Evolutionary conservation across 2,113 vertebrate genomes (phyloP), one percentile per base, ranked within the genome.

Genomic region (Pleuronectes platessa): DNA sequence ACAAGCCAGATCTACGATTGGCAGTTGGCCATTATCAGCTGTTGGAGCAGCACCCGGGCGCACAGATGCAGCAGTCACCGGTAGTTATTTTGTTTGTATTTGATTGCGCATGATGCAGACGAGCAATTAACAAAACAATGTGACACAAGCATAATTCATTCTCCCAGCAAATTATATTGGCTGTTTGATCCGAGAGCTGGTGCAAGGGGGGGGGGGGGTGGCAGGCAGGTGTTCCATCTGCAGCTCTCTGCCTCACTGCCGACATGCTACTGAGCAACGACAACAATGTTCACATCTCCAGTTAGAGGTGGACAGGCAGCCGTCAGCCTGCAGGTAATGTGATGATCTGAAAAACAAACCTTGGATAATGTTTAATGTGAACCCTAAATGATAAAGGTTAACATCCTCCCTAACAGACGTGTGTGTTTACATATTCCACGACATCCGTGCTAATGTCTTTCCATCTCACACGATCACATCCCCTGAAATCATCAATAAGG

Each of bases 91-190:
- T 66, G 80, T 88, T 91, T 86, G n/a, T 64, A 68, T 84, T 84
- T 90, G 87, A 90, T 88, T 91, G 82, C 82, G 42, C 71, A 68
- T 71, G 84, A 89, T 74, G 76, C 82, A 58, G 80, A 68, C 68
- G 53, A 74, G 82, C 77, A 90, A 89, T 90, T 89, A 88, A 68
- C 60, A 56, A 71, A 81, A 85, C 88, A 86, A 89, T 78, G 76
- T 80, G 81, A 82, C 83, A 45, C 10, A 0, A 68, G 55, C 27
- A 62, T 84, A 74, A 90, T 84, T 78, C 64, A 73, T 63, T 60
- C 64, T 71, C 55, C 18, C 31, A 0, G 81, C 71, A 64, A 74
- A 87, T 42, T 42, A 42, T 42, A 42, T 42, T 42, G 40, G 40
- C 12, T 42, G 11, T 42, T 76, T 74, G 74, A 84, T 73, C 56